Percentiles rank a stretch among this genome's conserved stretches.
phyloP scores from a whole-genome alignment of 2,888 invertebrate species.

The Drosophila pseudotalamancana region DNA sequence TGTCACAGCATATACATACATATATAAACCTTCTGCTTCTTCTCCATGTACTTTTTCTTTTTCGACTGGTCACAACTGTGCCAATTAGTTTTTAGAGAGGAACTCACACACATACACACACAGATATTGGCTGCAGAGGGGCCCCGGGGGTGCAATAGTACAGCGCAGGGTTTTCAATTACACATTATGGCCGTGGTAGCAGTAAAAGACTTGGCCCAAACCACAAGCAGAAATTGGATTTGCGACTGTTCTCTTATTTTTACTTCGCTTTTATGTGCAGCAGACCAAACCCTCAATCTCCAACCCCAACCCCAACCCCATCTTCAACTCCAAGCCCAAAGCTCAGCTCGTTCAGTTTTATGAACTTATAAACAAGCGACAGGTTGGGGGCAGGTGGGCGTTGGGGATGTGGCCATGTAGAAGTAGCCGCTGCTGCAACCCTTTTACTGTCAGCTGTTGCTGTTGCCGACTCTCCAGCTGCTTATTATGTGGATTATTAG shows the following conservation, averaged over 20 bases:
- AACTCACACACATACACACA: conserved; percentile 17
- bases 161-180: conserved; percentile 83
- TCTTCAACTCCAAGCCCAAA: background rate
- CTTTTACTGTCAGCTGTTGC: conserved; percentile 64
- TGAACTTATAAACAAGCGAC: conserved; percentile 83
- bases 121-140: conserved; percentile 1
- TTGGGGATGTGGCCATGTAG: background rate
- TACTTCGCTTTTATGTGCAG: conserved; percentile 47
- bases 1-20: conserved; percentile 50
- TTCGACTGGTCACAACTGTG: conserved; percentile 46
- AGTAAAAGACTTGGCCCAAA: conserved; percentile 43
- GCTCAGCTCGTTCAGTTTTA: conserved; percentile 82
- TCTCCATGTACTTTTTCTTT: background rate
- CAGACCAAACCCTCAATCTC: conserved; percentile 1
- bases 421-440: conserved; percentile 58
- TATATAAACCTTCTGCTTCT: conserved; percentile 2
- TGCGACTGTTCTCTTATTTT: conserved; percentile 56
- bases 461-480: conserved; percentile 39
- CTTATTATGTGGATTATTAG: conserved; percentile 81
- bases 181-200: conserved; percentile 74
- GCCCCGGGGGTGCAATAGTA: conserved; percentile 79
- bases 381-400: conserved; percentile 10
- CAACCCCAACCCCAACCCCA: background rate
- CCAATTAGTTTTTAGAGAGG: conserved; percentile 52
- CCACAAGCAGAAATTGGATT: conserved; percentile 79